Evolutionary conservation across 2,797 vertebrate genomes (phyloP), one percentile per base, ranked within the genome.

Genomic region (Salmo trutta): DNA sequence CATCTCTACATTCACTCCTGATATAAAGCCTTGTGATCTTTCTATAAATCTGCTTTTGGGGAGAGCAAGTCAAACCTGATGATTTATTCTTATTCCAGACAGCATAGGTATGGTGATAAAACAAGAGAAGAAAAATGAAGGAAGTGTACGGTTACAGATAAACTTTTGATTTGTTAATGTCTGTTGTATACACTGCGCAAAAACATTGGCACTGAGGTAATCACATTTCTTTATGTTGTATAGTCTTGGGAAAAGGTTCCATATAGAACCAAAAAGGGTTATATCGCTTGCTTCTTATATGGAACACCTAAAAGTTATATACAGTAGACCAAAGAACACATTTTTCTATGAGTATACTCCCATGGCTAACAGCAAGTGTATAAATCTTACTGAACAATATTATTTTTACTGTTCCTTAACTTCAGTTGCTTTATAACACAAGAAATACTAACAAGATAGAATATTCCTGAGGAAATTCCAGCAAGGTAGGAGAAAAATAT

Each of bases 391-490:
- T 56, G 47, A 54, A 67, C 29, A 74, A 54, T 41, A 70, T 12
- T 41, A n/a, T 16, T 31, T 79, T 80, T 75, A 71, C 52, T 1
- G 4, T 65, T 51, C 72, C 31, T 79, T 81, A 65, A 65, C 16
- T 27, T 67, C 73, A 78, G 16, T 75, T 65, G 76, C 52, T 79
- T 74, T 47, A 24, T 83, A 80, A 64, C 21, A 56, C 68, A 53
- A 71, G 52, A 65, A 66, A 53, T 51, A 77, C 21, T 75, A n/a
- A 83, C 76, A 71, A 66, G 31, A 72, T 76, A 19, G 29, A 41
- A 75, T 51, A 80, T 70, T 75, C 67, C 74, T 77, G 47, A 83
- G 82, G 77, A 83, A 85, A 85, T 75, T 90, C 79, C 84, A 82
- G 65, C 5, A n/a, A 36, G 65, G 71, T n/a, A 73, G 67, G 10